phyloP scores from a whole-genome alignment of 2,113 vertebrate species.

The Tragelaphus scriptus region DNA sequence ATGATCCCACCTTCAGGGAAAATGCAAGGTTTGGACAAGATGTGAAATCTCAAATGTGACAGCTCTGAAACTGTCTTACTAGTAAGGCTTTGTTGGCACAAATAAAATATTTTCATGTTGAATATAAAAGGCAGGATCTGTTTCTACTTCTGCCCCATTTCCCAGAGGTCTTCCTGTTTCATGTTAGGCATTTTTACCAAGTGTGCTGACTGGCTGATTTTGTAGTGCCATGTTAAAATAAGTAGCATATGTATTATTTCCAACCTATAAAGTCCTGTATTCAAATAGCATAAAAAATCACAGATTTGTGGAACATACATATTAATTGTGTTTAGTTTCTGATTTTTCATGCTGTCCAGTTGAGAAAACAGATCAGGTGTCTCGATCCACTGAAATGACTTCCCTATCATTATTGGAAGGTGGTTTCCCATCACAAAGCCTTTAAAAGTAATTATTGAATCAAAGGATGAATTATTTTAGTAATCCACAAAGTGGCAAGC shows the following conservation, averaged over 20 bases:
- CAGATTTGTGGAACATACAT: neutral
- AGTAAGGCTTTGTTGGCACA: conserved; percentile 63
- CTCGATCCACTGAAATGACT: neutral
- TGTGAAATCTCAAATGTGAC: conserved; percentile 45
- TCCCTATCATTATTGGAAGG: neutral
- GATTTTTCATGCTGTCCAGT: neutral
- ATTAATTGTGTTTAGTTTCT: neutral
- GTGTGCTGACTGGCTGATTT: conserved; percentile 68
- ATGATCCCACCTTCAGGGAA: conserved; percentile 42
- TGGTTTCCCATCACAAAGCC: neutral
- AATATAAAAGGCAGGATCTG: conserved; percentile 55
- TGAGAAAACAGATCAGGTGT: neutral
- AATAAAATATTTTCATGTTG: conserved; percentile 63
- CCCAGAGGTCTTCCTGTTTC: conserved; percentile 58
- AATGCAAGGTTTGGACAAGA: conserved; percentile 27
- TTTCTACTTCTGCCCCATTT: conserved; percentile 52
- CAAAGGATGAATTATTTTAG: neutral
- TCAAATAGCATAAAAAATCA: conserved; percentile 46
- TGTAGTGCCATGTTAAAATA: conserved; percentile 58
- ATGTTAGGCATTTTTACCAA: conserved; percentile 59
- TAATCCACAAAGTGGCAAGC: neutral
- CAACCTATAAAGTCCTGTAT: conserved; percentile 2
- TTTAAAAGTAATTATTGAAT: neutral
- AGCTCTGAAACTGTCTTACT: neutral
- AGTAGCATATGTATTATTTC: conserved; percentile 61